Base-by-base conservation (phyloP, 1,140 invertebrate species). In the Arctopsyche grandis region DNA sequence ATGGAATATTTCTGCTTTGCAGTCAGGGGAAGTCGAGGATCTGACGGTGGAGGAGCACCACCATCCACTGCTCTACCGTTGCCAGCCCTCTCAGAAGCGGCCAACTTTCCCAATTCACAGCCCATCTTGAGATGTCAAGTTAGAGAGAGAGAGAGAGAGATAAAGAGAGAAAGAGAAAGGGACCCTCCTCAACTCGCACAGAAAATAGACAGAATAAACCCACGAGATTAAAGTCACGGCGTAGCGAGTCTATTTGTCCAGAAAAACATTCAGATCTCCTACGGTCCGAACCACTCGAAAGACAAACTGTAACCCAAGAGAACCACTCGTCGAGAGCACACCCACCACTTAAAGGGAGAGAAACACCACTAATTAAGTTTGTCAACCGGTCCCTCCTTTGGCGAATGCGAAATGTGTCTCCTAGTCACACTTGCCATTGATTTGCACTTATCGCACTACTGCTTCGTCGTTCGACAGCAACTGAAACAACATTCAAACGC, bases 1-100 rank as follows among this genome's bases (percentile, higher is more conserved):
- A 97, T 94, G 78, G 90, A 93, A 85, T 95, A 97, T 85, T 94
- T 96, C 89, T 97, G 95, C 84, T 93, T 93, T 4, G 94, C 94
- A 0, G 93, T 96, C 21, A 97, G 89, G 0, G 95, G 95, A 78
- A 97, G 89, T 48, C 94, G 86, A 0, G 94, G 93, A 86, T 96
- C 95, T 3, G 91, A 91, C 10, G 92, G 90, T 10, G 90, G 90
- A 0, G 92, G 93, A 0, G 83, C 84, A 77, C 79, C 85, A 79
- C 83, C 84, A 79, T 84, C 82, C 63, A 85, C 87, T 77, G 81
- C 84, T 87, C 86, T 85, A 21, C 48, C 16, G 48, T 58, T 76
- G 85, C 86, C 88, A 3, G 85, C 85, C 43, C 89, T 85, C 83
- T 91, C 89, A 44, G 89, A 89, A 21, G 90, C 87, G 22, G 92